phyloP scores from a whole-genome alignment of 2,888 invertebrate genomes.

The Eristalis pertinax region DNA sequence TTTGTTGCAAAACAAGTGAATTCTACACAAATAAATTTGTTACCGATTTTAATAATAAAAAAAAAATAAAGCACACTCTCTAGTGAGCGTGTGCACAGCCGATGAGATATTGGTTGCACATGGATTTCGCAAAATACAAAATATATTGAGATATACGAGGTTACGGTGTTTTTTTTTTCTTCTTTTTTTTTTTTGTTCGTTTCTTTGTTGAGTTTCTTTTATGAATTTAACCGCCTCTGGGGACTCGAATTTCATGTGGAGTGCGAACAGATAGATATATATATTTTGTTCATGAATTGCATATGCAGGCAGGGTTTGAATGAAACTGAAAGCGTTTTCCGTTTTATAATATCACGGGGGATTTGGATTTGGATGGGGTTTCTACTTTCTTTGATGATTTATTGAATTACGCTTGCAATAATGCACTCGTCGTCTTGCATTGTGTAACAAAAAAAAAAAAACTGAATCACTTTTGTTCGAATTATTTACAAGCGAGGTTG shows the following conservation, averaged over 20 bases:
- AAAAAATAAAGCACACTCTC: neutral
- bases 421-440: slow-evolving; percentile 14
- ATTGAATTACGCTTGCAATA: slow-evolving; percentile 57
- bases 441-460: slow-evolving; percentile 48
- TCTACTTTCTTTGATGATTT: slow-evolving; percentile 68
- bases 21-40: slow-evolving; percentile 4
- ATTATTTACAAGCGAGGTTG: neutral
- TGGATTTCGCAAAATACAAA: slow-evolving; percentile 43
- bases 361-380: slow-evolving; percentile 59
- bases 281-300: slow-evolving; percentile 28
- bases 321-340: slow-evolving; percentile 66
- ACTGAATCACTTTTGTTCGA: neutral
- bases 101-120: slow-evolving; percentile 23
- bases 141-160: slow-evolving; percentile 22
- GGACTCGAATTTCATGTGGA: slow-evolving; percentile 58
- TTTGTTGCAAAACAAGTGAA: slow-evolving; percentile 16
- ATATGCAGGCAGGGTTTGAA: slow-evolving; percentile 53
- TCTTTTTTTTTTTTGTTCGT: neutral
- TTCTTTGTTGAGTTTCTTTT: neutral
- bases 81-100: neutral
- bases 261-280: slow-evolving; percentile 13
- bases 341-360: slow-evolving; percentile 34
- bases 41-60: slow-evolving; percentile 18
- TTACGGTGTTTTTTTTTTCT: slow-evolving; percentile 34
- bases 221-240: slow-evolving; percentile 16